Evolutionary conservation across 2,888 invertebrate species (phyloP), one percentile per base, ranked within the genome.

Genomic region (Megamerina dolium): DNA sequence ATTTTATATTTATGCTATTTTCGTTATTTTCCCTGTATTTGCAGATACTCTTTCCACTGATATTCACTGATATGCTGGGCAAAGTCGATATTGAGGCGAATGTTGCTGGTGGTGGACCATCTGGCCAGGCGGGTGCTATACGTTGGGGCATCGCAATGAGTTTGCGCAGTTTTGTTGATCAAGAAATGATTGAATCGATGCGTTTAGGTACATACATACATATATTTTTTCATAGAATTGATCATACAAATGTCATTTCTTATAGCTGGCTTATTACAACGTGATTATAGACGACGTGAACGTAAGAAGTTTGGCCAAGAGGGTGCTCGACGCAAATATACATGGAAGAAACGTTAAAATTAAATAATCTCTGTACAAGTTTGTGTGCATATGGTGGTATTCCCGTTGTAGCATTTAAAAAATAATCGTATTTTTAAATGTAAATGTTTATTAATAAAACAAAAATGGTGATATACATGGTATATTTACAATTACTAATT

Each of bases 251-350:
- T 19, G 18, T 2, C 5, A n/a, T 13, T 14, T 34, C 41, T 26
- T 31, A 32, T 61, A 85, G 89, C 93, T 69, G 96, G 96, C 30
- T 73, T 95, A 45, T 73, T 96, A 36, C 88, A 87, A 16, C 77
- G 79, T 59, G 95, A 93, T 69, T 78, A 76, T 49, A 76, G 95
- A 41, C 74, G 73, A 16, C 79, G 80, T 44, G 95, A 96, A 72
- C 80, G 95, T 55, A 90, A 92, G 81, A 94, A 94, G 81, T 85
- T 85, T 40, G 95, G 94, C 6, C 92, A 92, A 73, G 83, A 81
- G 58, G 87, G 88, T 56, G 92, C 95, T 16, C 83, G 95, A 59
- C 85, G 82, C 66, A 91, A 90, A 69, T 87, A 82, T 63, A 92
- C 93, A 49, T 96, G 95, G 95, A 88, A 87, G 72, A 91, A 84